Evolutionary conservation across 2,888 invertebrate species (phyloP).

Genomic region (Pimpla rufipes): DNA sequence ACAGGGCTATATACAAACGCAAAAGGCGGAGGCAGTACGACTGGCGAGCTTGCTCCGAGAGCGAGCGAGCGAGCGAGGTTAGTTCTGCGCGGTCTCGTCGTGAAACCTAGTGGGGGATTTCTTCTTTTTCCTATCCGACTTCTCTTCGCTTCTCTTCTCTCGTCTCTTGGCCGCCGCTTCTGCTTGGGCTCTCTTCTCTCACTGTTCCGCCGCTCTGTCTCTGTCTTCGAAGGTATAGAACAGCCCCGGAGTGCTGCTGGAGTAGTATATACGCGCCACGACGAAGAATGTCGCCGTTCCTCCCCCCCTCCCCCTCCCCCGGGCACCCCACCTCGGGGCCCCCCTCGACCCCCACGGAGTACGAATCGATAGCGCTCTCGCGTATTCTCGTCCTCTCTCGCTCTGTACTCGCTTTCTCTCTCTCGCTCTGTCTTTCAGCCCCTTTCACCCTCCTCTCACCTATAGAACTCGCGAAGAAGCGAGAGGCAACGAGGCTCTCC

Average conservation of each 20-base stretch:
- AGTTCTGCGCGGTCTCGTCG: slow-evolving; percentile 72
- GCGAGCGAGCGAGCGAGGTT: slow-evolving; percentile 78
- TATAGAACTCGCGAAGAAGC: slow-evolving; percentile 65
- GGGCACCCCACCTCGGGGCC: neutral
- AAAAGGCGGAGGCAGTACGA: slow-evolving; percentile 70
- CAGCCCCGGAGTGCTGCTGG: slow-evolving; percentile 56
- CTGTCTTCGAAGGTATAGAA: slow-evolving; percentile 73
- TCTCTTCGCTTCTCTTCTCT: slow-evolving; percentile 75
- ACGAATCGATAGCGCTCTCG: slow-evolving; percentile 67
- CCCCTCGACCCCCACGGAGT: slow-evolving; percentile 60
- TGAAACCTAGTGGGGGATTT: slow-evolving; percentile 79
- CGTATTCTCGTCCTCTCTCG: slow-evolving; percentile 56
- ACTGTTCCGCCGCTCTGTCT: slow-evolving; percentile 59
- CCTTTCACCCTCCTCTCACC: slow-evolving; percentile 71
- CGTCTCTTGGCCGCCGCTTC: slow-evolving; percentile 71
- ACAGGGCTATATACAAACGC: slow-evolving; percentile 59
- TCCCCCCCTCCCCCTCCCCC: slow-evolving; percentile 66
- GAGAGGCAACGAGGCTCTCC: slow-evolving; percentile 59
- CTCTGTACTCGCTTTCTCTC: slow-evolving; percentile 61
- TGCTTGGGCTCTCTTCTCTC: slow-evolving; percentile 48
- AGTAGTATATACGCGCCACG: slow-evolving; percentile 75
- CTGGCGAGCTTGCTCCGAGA: slow-evolving; percentile 83
- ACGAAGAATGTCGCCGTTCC: slow-evolving; percentile 82
- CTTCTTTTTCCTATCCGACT: slow-evolving; percentile 80
- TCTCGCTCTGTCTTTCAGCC: slow-evolving; percentile 66